Percentiles rank a stretch among this genome's conserved stretches.
These are phyloP conservation scores for Lepidothrix coronata DNA, from an alignment of 2,113 vertebrate genomes.

Conservation along the genomic window DNA sequence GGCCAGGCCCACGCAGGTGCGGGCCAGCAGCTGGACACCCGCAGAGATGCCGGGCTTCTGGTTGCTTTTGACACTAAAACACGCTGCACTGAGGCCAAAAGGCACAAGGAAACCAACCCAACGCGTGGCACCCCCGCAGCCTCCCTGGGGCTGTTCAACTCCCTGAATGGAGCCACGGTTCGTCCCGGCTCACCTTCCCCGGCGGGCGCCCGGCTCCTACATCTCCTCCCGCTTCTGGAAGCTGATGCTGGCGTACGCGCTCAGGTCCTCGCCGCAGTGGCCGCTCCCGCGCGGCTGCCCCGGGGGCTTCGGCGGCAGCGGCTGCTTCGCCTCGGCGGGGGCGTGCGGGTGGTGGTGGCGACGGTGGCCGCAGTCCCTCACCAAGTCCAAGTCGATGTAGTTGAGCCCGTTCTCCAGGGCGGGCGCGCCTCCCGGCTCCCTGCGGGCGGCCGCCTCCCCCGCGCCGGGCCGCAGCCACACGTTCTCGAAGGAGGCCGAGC, in stretches of 20 bases:
- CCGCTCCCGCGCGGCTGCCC: slow-evolving; percentile 65
- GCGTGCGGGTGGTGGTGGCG: slow-evolving; percentile 37
- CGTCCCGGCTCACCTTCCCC: slow-evolving; percentile 74
- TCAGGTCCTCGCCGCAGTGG: slow-evolving; percentile 78
- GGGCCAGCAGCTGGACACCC: background rate
- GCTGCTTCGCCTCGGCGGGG: slow-evolving; percentile 52
- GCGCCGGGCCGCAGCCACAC: slow-evolving; percentile 79
- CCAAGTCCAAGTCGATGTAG: slow-evolving; percentile 88
- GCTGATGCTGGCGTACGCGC: slow-evolving; percentile 86
- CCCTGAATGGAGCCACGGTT: background rate
- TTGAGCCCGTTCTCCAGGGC: slow-evolving; percentile 81
- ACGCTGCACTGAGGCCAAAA: background rate
- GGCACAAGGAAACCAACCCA: background rate
- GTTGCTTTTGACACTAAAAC: background rate
- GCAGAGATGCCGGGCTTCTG: background rate
- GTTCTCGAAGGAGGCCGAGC: slow-evolving; percentile 87
- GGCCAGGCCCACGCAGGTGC: background rate
- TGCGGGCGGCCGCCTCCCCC: slow-evolving; percentile 55
- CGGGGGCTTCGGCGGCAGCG: slow-evolving; percentile 42
- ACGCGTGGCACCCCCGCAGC: too few relatives aligned
- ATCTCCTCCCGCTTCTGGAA: slow-evolving; percentile 82
- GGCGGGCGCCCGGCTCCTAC: slow-evolving; percentile 63
- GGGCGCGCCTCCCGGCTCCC: background rate
- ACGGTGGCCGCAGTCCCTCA: slow-evolving; percentile 72
- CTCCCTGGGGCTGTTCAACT: too few relatives aligned